phyloP scores from a whole-genome alignment of 1,140 invertebrate genomes.

The Aphelinus atriplicis region DNA sequence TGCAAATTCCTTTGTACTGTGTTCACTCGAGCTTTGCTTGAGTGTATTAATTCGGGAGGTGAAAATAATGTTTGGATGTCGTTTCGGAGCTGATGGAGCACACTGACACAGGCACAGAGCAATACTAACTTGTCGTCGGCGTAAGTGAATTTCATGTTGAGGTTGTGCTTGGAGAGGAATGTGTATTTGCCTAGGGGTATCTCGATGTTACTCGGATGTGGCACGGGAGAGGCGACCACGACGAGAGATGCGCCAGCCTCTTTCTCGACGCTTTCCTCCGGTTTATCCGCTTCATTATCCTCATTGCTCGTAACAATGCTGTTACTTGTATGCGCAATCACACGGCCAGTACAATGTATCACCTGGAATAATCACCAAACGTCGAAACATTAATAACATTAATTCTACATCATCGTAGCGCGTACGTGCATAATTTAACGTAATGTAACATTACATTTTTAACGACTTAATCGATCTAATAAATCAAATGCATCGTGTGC shows the following conservation, averaged over 20 bases:
- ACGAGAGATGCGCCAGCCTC: conserved; percentile 70
- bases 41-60: too few species aligned
- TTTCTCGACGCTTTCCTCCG: conserved; percentile 49
- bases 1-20: too few species aligned
- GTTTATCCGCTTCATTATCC: conserved; percentile 45
- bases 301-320: conserved; percentile 36
- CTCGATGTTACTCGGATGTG: conserved; percentile 93
- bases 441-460: too few species aligned
- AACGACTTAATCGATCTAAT: too few species aligned
- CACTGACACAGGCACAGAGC: conserved; percentile 7
- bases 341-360: conserved; percentile 86
- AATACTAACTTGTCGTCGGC: conserved; percentile 88
- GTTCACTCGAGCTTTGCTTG: too few species aligned
- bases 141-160: conserved; percentile 95
- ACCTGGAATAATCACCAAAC: conserved; percentile 70
- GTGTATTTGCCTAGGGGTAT: conserved; percentile 87
- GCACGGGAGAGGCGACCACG: conserved; percentile 86
- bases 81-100: not conserved
- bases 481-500: too few species aligned
- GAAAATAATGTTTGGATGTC: too few species aligned
- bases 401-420: too few species aligned
- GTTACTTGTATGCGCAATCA: conserved; percentile 58
- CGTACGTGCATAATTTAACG: too few species aligned
- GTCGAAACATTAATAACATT: too few species aligned
- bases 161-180: conserved; percentile 89